These are phyloP conservation scores for Eidolon dupreanum DNA, from an alignment of 2,797 vertebrate genomes.

Conservation along the genomic window DNA sequence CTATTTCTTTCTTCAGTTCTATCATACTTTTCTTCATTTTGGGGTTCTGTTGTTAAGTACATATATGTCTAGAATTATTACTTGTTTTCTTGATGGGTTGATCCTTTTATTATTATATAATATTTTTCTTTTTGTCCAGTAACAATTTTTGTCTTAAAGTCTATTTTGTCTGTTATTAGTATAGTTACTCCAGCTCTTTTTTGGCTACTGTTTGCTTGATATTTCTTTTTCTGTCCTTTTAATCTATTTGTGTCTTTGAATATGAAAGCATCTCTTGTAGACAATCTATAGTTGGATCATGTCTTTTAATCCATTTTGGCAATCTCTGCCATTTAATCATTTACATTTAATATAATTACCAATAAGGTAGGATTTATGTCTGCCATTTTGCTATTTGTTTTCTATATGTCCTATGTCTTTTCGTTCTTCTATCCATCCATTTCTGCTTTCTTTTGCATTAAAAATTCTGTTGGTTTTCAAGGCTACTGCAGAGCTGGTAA, in stretches of 20 bases:
- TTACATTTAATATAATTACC: background rate
- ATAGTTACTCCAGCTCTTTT: background rate
- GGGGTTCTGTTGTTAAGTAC: background rate
- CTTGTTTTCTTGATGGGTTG: background rate
- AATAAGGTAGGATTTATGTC: background rate
- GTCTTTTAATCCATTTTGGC: background rate
- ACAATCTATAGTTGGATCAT: background rate
- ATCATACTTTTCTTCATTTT: slow-evolving; percentile 21
- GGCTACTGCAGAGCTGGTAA: background rate
- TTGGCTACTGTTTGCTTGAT: background rate
- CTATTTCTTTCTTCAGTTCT: background rate
- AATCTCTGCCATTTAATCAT: slow-evolving; percentile 3
- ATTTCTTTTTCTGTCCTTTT: background rate
- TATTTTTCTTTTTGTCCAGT: background rate
- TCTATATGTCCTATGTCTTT: background rate
- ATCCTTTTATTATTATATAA: background rate
- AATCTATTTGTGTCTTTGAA: slow-evolving; percentile 7
- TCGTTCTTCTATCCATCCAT: background rate
- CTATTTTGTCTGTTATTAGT: background rate
- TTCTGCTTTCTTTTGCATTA: background rate
- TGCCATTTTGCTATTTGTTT: background rate
- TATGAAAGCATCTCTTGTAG: background rate
- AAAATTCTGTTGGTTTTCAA: slow-evolving; percentile 49
- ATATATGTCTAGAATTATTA: background rate
- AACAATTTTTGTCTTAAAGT: background rate